Conservation (phyloP, 2,888 invertebrate species). For the Mesoligia furuncula region DNA sequence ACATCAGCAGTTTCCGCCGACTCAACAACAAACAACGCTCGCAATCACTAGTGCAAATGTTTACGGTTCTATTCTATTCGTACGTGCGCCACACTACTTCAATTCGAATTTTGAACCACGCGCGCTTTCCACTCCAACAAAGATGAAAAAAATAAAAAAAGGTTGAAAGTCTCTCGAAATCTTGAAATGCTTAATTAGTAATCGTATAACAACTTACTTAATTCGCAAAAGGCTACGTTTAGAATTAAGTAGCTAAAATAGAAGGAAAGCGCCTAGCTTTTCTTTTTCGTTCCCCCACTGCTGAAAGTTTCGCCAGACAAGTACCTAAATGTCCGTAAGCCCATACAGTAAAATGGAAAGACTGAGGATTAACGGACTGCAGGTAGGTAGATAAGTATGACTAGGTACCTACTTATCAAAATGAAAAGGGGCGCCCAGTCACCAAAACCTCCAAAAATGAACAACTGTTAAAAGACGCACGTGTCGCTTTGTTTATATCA, state of each 20-base stretch:
- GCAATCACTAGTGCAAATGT: constrained; percentile 86
- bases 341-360: neutral
- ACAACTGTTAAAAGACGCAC: constrained; percentile 44
- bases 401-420: neutral
- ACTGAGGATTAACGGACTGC: neutral
- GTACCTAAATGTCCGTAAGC: too few relatives aligned
- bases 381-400: neutral
- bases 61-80: constrained; percentile 71
- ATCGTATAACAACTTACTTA: neutral
- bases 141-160: neutral
- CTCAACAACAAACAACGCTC: constrained; percentile 75
- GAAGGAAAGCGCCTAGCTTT: neutral
- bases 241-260: too few relatives aligned
- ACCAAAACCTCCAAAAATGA: constrained; percentile 12
- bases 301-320: neutral
- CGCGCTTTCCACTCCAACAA: constrained; percentile 6
- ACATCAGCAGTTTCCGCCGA: constrained; percentile 54
- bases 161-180: neutral
- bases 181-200: neutral
- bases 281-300: neutral
- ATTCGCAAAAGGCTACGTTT: neutral
- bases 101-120: constrained; percentile 57
- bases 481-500: constrained; percentile 79
- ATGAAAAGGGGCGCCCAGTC: neutral
- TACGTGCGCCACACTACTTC: constrained; percentile 67